Evolutionary conservation across 2,888 invertebrate genomes (phyloP), one percentile per base, ranked within the genome.

Genomic region (Drosophila hamatofila): DNA sequence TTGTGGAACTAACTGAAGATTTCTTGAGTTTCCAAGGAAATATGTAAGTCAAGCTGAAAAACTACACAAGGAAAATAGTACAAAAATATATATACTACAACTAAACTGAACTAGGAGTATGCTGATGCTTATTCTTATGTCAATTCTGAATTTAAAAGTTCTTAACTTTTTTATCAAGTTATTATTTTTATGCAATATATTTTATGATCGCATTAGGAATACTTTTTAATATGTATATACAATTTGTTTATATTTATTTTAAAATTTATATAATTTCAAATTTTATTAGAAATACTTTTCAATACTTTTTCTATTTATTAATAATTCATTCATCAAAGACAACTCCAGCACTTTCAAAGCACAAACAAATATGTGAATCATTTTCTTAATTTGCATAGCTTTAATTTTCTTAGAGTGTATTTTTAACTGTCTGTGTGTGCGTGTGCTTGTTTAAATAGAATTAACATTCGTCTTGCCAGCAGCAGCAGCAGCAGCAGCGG

Each of bases 401-500:
- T 33, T 63, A 48, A 12, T 41, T 12, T 67, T 14, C 58, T 35
- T 49, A 25, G 8, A 37, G 49, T 63, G n/a, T 66, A 23, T 44
- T 25, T 46, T 25, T 46, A 5, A 44, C 16, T 66, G n/a, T 65
- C 30, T 78, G 75, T 65, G 61, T 82, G 64, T 78, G 77, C n/a
- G n/a, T 49, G 48, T 7, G 48, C 48, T 49, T 65, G 61, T 75
- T 88, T 82, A 89, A 86, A 89, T 85, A 84, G 88, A 89, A 87
- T 89, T 87, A 87, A 85, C 85, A 87, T 89, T 88, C 85, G 88
- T 85, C 86, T 89, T 82, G 69, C 67, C 62, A 61, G 72, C 58
- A 82, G 73, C 80, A 75, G 51, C 64, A 59, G 18, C 62, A 61
- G 72, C 58, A 82, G 73, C 80, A 75, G 51, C 64, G 61, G 18